Percentiles rank a stretch among this genome's conserved stretches.
Conservation (phyloP, 2,888 invertebrate genomes). For the Amphipyra tragopoginis region DNA sequence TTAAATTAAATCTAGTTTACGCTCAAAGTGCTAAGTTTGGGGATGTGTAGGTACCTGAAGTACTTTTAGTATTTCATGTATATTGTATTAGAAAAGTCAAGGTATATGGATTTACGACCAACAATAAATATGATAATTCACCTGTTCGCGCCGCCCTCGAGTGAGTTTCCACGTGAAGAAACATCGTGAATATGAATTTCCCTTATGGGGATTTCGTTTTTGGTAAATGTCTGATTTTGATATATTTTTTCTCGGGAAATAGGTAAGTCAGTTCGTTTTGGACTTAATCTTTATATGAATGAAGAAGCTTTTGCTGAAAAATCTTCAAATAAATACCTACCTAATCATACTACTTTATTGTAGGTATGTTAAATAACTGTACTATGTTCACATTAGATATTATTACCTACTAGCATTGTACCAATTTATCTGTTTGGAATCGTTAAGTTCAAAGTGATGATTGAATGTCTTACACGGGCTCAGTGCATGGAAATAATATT, state of each 20-base stretch:
- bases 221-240: conserved; percentile 47
- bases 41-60: background rate
- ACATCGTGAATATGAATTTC: conserved; percentile 61
- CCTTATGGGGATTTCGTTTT: conserved; percentile 58
- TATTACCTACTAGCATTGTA: no score
- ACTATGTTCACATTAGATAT: no score
- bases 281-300: conserved; percentile 8
- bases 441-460: no score
- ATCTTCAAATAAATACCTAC: conserved; percentile 1
- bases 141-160: conserved; percentile 61
- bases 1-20: conserved; percentile 44
- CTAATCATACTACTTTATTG: background rate
- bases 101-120: conserved; percentile 55
- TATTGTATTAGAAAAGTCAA: conserved; percentile 31
- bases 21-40: conserved; percentile 5
- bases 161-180: conserved; percentile 62
- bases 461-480: no score
- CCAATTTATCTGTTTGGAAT: no score
- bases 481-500: no score
- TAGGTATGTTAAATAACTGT: no score
- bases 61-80: conserved; percentile 25
- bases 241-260: conserved; percentile 29
- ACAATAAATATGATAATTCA: conserved; percentile 73
- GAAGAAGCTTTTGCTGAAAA: background rate
- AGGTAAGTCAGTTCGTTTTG: conserved; percentile 11